Evolutionary conservation across 2,797 vertebrate species (phyloP).

Genomic region (Thaleichthys pacificus): DNA sequence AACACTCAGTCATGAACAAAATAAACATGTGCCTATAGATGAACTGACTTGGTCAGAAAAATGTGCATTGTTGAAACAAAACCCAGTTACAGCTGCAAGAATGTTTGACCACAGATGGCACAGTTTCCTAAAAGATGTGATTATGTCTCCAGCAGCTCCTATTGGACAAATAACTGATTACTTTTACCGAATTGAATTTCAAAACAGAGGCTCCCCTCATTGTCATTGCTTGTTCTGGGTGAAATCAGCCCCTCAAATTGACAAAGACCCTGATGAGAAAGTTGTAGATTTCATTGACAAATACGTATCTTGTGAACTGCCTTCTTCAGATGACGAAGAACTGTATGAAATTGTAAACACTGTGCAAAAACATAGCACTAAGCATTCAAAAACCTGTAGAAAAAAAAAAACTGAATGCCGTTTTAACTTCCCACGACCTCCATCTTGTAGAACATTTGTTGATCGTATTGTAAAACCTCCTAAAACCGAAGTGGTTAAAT

Average conservation of each 20-base stretch:
- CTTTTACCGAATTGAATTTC: constrained; percentile 30
- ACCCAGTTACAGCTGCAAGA: too few relatives aligned
- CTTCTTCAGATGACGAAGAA: not conserved
- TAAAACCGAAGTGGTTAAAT: too few relatives aligned
- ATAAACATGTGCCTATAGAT: too few relatives aligned
- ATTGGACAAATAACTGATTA: constrained; percentile 21
- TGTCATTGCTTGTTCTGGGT: constrained; percentile 13
- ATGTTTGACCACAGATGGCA: too few relatives aligned
- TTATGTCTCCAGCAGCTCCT: not conserved
- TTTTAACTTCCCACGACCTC: too few relatives aligned
- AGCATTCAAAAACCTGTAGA: constrained; percentile 2
- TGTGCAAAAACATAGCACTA: not conserved
- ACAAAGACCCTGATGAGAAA: constrained; percentile 16
- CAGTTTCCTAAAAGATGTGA: too few relatives aligned
- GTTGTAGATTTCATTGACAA: not conserved
- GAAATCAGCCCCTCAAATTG: constrained; percentile 4
- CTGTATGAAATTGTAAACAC: not conserved
- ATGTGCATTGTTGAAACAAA: too few relatives aligned
- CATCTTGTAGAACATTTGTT: too few relatives aligned
- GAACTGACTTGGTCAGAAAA: too few relatives aligned
- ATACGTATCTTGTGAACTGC: not conserved
- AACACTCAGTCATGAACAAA: too few relatives aligned
- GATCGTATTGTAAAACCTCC: too few relatives aligned
- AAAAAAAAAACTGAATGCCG: too few relatives aligned
- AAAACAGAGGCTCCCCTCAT: constrained; percentile 30